Percentiles rank a stretch among this genome's conserved stretches.
Evolutionary conservation across 2,113 vertebrate genomes (phyloP).

Genomic region (Chaetops frenatus): DNA sequence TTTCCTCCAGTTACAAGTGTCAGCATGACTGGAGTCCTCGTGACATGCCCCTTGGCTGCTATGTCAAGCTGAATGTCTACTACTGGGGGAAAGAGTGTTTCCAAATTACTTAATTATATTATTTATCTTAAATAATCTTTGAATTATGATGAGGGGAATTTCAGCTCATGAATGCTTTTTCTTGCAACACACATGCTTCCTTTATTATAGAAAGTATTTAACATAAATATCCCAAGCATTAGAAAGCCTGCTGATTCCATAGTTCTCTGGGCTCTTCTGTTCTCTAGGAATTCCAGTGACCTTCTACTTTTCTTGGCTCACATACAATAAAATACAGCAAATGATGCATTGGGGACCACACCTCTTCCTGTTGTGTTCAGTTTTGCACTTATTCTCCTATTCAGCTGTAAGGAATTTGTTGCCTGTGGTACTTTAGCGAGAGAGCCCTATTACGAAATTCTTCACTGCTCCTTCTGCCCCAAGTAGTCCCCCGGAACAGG

Average conservation of each 20-base stretch:
- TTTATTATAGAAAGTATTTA: not conserved
- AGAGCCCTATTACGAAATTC: not conserved
- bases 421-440: not conserved
- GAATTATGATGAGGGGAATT: not conserved
- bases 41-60: not conserved
- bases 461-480: not conserved
- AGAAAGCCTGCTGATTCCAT: not conserved
- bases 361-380: conserved; percentile 3
- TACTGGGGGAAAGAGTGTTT: not conserved
- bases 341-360: not conserved
- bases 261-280: not conserved
- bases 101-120: not conserved
- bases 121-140: conserved; percentile 2
- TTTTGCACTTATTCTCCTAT: not conserved
- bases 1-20: not conserved
- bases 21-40: not conserved
- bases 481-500: not conserved
- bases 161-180: not conserved
- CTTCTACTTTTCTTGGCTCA: not conserved
- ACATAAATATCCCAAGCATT: not conserved
- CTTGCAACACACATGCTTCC: not conserved
- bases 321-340: not conserved
- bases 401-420: conserved; percentile 10
- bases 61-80: not conserved
- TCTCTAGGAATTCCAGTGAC: not conserved